These are phyloP conservation scores for Rhopilema esculentum DNA, from an alignment of 30 jellyfish, hydroid and myxozoan genomes.

Conservation along the genomic window DNA sequence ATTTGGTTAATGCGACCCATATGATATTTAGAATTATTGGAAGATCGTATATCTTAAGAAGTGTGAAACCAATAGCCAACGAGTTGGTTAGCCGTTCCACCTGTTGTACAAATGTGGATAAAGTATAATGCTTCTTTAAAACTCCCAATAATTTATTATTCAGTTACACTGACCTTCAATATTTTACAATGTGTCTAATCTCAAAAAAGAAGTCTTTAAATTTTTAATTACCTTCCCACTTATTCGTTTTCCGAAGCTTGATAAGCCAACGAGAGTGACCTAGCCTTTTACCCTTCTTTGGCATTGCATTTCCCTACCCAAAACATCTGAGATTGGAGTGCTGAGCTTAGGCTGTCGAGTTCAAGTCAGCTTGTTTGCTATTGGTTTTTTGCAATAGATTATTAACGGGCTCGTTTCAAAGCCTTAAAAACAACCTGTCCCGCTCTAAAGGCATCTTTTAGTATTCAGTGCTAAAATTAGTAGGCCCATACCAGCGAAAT, in stretches of 20 bases:
- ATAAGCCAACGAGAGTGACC: neutral
- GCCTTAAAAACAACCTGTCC: no score
- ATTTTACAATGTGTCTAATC: neutral
- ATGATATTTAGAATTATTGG: constrained; percentile 7
- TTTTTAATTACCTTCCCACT: neutral
- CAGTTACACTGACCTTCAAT: constrained; percentile 3
- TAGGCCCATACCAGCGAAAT: no score
- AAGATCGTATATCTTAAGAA: constrained; percentile 1
- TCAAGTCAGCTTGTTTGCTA: no score
- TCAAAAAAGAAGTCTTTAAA: neutral
- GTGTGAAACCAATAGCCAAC: constrained; percentile 43
- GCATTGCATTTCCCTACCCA: neutral
- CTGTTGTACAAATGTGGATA: constrained; percentile 51
- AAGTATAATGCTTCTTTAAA: neutral
- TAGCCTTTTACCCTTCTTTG: neutral
- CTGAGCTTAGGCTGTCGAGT: no score
- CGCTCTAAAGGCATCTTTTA: no score
- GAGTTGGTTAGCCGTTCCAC: constrained; percentile 23
- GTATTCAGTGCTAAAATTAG: no score
- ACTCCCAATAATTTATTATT: neutral
- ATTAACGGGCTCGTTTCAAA: no score
- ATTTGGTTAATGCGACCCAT: neutral
- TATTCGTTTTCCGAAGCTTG: neutral
- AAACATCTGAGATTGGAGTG: neutral
- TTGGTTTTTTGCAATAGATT: no score